These are phyloP conservation scores for crab-eating macaque (Macaca fascicularis) DNA, from an alignment of 2,113 vertebrate genomes.

Conservation along the genomic window T2T-MFA8v1.1 NC_088379.1:123687501-123688000, in stretches of 20 bases:
- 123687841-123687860: neutral
- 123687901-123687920: neutral
- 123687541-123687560: constrained; percentile 51
- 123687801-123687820: neutral
- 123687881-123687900: neutral
- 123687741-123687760: neutral
- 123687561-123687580: constrained; percentile 50
- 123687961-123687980: neutral
- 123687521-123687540: constrained; percentile 42
- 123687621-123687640: neutral
- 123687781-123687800: neutral
- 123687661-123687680: neutral
- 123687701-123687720: constrained; percentile 12
- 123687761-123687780: neutral
- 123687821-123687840: neutral
- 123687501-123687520: constrained; percentile 31
- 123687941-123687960: neutral
- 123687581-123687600: constrained; percentile 20
- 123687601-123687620: constrained; percentile 37
- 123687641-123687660: neutral
- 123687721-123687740: neutral
- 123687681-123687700: neutral
- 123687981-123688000: neutral
- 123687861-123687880: neutral
- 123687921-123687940: neutral